Conservation (phyloP, 1,140 invertebrate genomes). For the Pemphigus obesinymphae region DNA sequence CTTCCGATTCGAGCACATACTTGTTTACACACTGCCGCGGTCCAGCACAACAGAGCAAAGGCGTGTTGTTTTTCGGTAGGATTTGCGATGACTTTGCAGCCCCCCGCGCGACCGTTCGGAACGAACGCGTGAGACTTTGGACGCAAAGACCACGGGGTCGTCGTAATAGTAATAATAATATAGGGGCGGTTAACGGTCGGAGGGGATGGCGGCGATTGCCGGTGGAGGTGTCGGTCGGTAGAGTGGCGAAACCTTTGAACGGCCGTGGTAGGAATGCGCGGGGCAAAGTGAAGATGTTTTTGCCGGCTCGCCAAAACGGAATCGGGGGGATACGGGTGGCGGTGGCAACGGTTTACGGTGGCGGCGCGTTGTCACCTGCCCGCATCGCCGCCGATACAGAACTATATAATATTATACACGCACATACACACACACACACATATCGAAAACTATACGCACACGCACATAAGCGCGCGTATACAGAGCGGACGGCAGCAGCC, state of each 20-base stretch:
- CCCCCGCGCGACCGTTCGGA: background rate
- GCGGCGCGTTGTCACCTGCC: conserved; percentile 15
- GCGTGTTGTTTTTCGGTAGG: too few species aligned
- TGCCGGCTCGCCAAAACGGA: background rate
- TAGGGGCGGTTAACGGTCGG: too few species aligned
- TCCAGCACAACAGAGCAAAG: too few species aligned
- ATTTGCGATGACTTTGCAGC: too few species aligned
- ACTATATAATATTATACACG: background rate
- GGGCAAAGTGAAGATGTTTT: background rate
- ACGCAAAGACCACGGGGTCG: too few species aligned
- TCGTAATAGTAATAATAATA: background rate
- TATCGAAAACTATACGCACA: background rate
- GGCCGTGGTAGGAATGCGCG: background rate
- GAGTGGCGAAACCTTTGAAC: background rate
- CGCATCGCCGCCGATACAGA: conserved; percentile 7
- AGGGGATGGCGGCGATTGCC: background rate
- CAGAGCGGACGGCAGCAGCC: conserved; percentile 12
- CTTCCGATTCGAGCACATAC: too few species aligned
- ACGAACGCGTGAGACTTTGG: too few species aligned
- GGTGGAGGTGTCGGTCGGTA: background rate
- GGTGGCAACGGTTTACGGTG: background rate
- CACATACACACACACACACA: background rate
- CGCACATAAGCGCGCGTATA: background rate
- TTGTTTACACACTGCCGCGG: too few species aligned
- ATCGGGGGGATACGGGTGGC: background rate